phyloP scores from a whole-genome alignment of 2,113 vertebrate genomes.

The Sula dactylatra region DNA sequence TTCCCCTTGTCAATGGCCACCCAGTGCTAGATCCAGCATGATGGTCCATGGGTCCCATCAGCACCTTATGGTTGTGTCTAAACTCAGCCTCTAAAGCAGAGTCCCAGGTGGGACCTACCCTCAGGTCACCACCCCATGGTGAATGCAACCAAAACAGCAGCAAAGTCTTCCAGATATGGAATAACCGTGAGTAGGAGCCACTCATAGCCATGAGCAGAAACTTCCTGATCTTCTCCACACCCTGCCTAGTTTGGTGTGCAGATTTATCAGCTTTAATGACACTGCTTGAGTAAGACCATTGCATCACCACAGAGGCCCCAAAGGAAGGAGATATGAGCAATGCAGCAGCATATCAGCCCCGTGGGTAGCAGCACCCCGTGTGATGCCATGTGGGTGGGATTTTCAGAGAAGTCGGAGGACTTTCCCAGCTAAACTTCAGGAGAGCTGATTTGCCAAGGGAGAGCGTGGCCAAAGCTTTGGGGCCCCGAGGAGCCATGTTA shows the following conservation, averaged over 20 bases:
- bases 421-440: neutral
- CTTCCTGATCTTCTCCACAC: neutral
- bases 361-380: neutral
- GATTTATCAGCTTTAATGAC: neutral
- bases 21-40: neutral
- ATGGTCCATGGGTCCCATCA: neutral
- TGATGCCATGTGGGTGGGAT: neutral
- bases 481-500: neutral
- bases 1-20: neutral
- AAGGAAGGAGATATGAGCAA: neutral
- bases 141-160: neutral
- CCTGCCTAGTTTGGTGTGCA: neutral
- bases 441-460: neutral
- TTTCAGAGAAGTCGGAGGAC: neutral
- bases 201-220: neutral
- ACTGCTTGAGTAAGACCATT: neutral
- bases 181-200: neutral
- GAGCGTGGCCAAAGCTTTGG: neutral
- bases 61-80: neutral
- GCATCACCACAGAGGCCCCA: neutral
- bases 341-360: neutral
- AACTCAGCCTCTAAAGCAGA: neutral
- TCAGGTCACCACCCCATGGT: neutral
- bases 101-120: neutral
- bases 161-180: neutral